Base-by-base conservation (phyloP, 1,140 invertebrate species). In the Parasteatoda tepidariorum region DNA sequence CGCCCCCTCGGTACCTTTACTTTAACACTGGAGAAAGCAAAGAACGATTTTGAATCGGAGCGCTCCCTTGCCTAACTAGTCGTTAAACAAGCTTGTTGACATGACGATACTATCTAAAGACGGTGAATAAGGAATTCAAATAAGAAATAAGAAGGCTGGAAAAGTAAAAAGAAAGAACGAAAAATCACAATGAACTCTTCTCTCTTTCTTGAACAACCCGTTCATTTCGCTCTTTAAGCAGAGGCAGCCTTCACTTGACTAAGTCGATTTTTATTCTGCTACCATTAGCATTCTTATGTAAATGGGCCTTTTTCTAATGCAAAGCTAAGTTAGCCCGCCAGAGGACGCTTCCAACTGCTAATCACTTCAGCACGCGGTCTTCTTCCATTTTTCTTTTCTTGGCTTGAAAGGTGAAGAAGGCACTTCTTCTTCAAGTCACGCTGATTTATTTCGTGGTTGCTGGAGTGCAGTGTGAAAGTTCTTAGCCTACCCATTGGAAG, bases 31-130 rank as follows among this genome's bases (percentile, higher is more conserved):
- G 31, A 68, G 34, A 22, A 48, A 76, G 55, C 68, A 30, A 15
- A 38, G 34, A 55, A 18, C 68, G 68, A 71, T 71, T 48, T 71
- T 71, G 48, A 71, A 71, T 62, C 30, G 74, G 74, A 76, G 64
- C 30, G 24, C 9, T 64, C 26, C 76, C 22, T 38, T 79, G 76
- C 62, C 59, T 79, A 79, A 79, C 76, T 64, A 79, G 76, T 79
- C 66, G 76, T 79, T 79, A 79, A 79, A 79, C 76, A 79, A 79
- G 76, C 76, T 79, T 79, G 76, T 79, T 79, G 76, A 79, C 76
- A 79, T 55, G 76, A 68, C 54, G 66, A 79, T 68, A 68, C 76
- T 68, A 79, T 54, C 76, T 57, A 68, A 78, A 75, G 48, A 55
- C 22, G 59, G 48, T 48, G 76, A 79, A 79, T 68, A 57, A 79